These are phyloP conservation scores for Onthophagus sagittarius DNA, from an alignment of 2,888 invertebrate species.

Conservation along the genomic window DNA sequence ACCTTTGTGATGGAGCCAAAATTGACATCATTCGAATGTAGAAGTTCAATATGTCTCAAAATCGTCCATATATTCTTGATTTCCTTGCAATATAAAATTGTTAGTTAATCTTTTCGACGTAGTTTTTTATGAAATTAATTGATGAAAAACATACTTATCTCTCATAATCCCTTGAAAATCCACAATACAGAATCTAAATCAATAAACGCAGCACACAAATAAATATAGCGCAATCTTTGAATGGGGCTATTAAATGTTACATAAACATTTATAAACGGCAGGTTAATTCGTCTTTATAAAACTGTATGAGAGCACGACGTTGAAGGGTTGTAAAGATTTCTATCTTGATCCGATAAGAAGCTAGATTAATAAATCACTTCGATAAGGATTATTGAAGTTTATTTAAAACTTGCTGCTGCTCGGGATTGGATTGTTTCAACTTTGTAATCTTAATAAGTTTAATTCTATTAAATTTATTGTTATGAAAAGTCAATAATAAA, in stretches of 20 bases:
- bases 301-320: slow-evolving; percentile 1
- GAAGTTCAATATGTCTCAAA: no score
- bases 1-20: no score
- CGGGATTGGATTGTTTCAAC: no score
- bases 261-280: slow-evolving; percentile 13
- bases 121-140: no score
- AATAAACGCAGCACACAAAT: neutral
- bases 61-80: no score
- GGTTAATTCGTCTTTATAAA: slow-evolving; percentile 4
- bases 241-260: slow-evolving; percentile 11
- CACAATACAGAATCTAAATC: neutral
- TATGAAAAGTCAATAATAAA: no score
- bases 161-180: slow-evolving; percentile 16
- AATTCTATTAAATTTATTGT: no score
- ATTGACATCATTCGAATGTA: no score
- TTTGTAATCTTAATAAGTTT: no score
- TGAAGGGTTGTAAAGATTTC: slow-evolving; percentile 10
- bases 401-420: neutral
- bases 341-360: neutral
- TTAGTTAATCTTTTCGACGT: no score
- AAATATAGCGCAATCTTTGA: neutral
- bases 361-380: neutral
- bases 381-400: neutral
- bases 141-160: no score
- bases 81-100: no score